Conservation (phyloP, 2,888 invertebrate species). For the Furcula furcula region DNA sequence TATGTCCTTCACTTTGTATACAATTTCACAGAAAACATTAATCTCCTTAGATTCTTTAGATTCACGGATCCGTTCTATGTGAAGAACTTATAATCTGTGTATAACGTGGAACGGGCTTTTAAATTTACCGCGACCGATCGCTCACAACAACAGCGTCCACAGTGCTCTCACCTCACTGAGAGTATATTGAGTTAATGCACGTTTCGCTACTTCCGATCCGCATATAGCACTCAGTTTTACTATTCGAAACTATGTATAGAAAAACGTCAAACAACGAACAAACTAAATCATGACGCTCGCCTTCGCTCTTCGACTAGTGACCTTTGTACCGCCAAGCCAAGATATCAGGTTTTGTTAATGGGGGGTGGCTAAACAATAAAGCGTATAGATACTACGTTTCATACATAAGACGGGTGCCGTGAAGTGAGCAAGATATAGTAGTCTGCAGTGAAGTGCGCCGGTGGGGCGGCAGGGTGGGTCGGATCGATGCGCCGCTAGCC, state of each 20-base stretch:
- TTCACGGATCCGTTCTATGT: too few relatives aligned
- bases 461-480: constrained; percentile 52
- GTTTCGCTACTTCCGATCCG: constrained; percentile 33
- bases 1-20: constrained; percentile 17
- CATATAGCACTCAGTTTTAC: constrained; percentile 35
- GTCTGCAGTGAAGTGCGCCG: constrained; percentile 65
- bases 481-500: constrained; percentile 60
- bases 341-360: constrained; percentile 64
- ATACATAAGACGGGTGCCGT: constrained; percentile 60
- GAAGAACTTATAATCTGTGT: too few relatives aligned
- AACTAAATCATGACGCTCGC: constrained; percentile 39
- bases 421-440: too few relatives aligned
- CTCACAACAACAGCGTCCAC: constrained; percentile 49
- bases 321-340: constrained; percentile 55
- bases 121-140: constrained; percentile 36
- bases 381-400: constrained; percentile 73
- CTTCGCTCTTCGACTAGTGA: constrained; percentile 46
- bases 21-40: constrained; percentile 21
- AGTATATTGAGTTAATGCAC: constrained; percentile 30
- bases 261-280: constrained; percentile 27
- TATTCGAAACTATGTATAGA: constrained; percentile 27
- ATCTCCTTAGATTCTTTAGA: too few relatives aligned
- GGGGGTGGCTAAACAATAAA: constrained; percentile 66
- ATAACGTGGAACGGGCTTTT: constrained; percentile 17
- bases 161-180: constrained; percentile 37